phyloP scores from a whole-genome alignment of 2,113 vertebrate species.

The Chascanopsetta lugubris region DNA sequence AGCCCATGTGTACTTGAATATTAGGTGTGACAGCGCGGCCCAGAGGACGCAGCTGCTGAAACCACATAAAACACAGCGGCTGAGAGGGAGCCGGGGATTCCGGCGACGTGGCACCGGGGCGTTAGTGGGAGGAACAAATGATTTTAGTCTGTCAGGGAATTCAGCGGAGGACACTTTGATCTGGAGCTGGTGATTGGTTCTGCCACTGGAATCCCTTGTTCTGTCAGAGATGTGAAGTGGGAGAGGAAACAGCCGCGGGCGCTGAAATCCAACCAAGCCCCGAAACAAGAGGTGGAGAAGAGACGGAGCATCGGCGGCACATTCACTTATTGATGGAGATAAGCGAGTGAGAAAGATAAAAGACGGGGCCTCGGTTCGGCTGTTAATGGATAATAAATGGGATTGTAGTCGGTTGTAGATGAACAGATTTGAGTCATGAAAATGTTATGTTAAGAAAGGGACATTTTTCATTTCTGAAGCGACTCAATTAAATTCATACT shows the following conservation, averaged over 20 bases:
- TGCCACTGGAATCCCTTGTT: conserved; percentile 76
- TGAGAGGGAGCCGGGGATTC: conserved; percentile 36
- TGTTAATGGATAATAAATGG: neutral
- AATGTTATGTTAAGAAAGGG: neutral
- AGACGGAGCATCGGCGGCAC: conserved; percentile 10
- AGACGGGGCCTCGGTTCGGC: neutral
- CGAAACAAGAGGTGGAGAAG: conserved; percentile 41
- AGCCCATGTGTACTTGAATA: conserved; percentile 74
- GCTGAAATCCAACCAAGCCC: conserved; percentile 46
- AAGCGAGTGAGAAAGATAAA: conserved; percentile 15
- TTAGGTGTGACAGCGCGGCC: conserved; percentile 77
- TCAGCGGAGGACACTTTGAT: conserved; percentile 82
- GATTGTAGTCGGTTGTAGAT: neutral
- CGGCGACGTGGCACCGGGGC: conserved; percentile 56
- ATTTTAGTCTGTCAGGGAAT: conserved; percentile 80
- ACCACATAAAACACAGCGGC: conserved; percentile 6
- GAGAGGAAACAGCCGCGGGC: conserved; percentile 75
- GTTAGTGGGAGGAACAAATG: conserved; percentile 75
- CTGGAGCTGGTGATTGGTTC: conserved; percentile 71
- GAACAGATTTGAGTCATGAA: neutral
- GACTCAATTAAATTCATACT: neutral
- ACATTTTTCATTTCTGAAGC: neutral
- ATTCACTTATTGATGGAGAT: conserved; percentile 38
- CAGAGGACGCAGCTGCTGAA: conserved; percentile 58
- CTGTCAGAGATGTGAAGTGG: conserved; percentile 73